A percentile compares a stretch with the other conserved stretches of the same genome.
Evolutionary conservation across 2,888 invertebrate species (phyloP).

Genomic region (Dynastes tityus): DNA sequence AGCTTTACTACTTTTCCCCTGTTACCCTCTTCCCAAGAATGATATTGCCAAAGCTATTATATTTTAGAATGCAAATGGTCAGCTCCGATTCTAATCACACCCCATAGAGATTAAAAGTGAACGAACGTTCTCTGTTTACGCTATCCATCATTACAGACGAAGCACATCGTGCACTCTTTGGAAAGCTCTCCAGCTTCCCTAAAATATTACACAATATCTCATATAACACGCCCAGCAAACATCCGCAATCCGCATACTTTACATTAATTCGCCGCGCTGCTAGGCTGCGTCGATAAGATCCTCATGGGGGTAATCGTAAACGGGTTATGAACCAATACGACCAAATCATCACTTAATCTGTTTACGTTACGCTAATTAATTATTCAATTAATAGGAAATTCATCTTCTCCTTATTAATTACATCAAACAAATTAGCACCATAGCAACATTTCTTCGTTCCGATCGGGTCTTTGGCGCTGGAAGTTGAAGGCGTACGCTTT

Average conservation of each 20-base stretch:
- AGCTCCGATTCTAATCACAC: too few relatives aligned
- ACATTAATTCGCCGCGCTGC: neutral
- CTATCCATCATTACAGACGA: too few relatives aligned
- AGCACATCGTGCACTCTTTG: too few relatives aligned
- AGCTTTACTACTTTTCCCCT: too few relatives aligned
- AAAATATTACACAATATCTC: too few relatives aligned
- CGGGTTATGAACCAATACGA: slow-evolving; percentile 37
- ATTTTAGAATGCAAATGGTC: too few relatives aligned
- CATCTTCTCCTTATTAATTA: slow-evolving; percentile 43
- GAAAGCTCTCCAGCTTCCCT: too few relatives aligned
- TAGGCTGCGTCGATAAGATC: neutral
- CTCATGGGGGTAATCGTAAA: slow-evolving; percentile 28
- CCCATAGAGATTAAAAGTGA: too few relatives aligned
- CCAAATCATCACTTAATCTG: slow-evolving; percentile 35
- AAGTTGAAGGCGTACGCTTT: neutral
- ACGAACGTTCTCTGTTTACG: too few relatives aligned
- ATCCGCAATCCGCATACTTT: neutral
- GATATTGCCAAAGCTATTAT: too few relatives aligned
- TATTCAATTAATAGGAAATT: slow-evolving; percentile 42
- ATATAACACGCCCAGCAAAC: too few relatives aligned
- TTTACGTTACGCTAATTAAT: slow-evolving; percentile 43
- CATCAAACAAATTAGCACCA: slow-evolving; percentile 17
- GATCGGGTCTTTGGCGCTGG: neutral
- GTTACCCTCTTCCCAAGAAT: too few relatives aligned
- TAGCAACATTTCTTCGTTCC: neutral